Conservation (phyloP, 2,888 invertebrate genomes). For the Synergus laeviventris region DNA sequence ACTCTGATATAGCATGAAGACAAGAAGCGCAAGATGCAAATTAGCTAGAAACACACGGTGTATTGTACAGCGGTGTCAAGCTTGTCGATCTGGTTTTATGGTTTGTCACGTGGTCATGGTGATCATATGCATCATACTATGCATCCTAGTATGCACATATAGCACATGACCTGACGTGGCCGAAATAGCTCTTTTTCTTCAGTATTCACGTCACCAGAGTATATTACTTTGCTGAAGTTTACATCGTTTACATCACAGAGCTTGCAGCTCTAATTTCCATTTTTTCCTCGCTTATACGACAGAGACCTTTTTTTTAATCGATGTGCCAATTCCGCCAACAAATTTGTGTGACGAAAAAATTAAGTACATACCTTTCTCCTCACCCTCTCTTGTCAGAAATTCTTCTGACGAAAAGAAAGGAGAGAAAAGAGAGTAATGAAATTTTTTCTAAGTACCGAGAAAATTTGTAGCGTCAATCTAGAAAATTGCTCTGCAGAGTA, state of each 20-base stretch:
- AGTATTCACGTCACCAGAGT: background rate
- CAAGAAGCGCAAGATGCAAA: slow-evolving; percentile 42
- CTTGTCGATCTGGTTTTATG: slow-evolving; percentile 44
- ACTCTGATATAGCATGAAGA: background rate
- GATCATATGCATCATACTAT: slow-evolving; percentile 8
- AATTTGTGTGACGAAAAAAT: slow-evolving; percentile 27
- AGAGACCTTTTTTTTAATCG: slow-evolving; percentile 17
- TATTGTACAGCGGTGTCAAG: background rate
- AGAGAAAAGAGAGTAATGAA: slow-evolving; percentile 33
- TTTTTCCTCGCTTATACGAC: background rate
- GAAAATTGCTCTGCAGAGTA: background rate
- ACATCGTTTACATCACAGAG: background rate
- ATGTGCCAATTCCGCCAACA: slow-evolving; percentile 12
- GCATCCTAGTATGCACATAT: background rate
- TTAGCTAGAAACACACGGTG: slow-evolving; percentile 27
- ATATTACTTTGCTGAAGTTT: slow-evolving; percentile 9
- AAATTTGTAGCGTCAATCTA: background rate
- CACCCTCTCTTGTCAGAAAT: background rate
- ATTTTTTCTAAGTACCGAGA: slow-evolving; percentile 17
- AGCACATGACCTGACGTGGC: background rate
- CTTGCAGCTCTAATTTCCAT: slow-evolving; percentile 1
- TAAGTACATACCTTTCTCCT: slow-evolving; percentile 30
- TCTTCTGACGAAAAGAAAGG: slow-evolving; percentile 5
- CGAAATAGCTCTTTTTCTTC: background rate
- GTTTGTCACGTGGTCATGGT: slow-evolving; percentile 33